Conservation (phyloP, 2,888 invertebrate species). For the Salpingus planirostris region DNA sequence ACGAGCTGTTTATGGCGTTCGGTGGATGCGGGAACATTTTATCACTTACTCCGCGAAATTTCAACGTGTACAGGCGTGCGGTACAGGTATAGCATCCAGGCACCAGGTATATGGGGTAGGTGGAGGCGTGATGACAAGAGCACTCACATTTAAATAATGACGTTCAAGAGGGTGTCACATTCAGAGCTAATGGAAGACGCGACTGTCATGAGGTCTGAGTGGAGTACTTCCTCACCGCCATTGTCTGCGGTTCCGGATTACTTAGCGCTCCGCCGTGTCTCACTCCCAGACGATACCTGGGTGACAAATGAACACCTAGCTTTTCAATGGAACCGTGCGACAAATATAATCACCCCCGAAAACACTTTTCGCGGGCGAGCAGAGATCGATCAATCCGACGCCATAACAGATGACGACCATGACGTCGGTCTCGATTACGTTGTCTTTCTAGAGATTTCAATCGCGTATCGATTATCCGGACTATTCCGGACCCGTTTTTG, state of each 20-base stretch:
- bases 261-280: slow-evolving; percentile 28
- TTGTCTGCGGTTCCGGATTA: slow-evolving; percentile 33
- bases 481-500: too few species aligned
- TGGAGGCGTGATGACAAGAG: slow-evolving; percentile 14
- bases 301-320: slow-evolving; percentile 39
- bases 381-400: too few species aligned
- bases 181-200: slow-evolving; percentile 34
- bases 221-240: slow-evolving; percentile 33
- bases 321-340: slow-evolving; percentile 27
- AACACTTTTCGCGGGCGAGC: not conserved
- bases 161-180: slow-evolving; percentile 30
- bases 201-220: slow-evolving; percentile 35
- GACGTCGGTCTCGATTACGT: too few species aligned
- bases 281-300: slow-evolving; percentile 22
- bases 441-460: too few species aligned
- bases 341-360: slow-evolving; percentile 1
- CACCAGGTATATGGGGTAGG: too few species aligned
- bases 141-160: slow-evolving; percentile 35
- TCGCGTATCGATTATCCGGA: too few species aligned
- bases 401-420: too few species aligned
- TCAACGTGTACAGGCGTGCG: too few species aligned
- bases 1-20: too few species aligned
- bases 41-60: too few species aligned
- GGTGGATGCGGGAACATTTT: too few species aligned
- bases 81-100: too few species aligned